Conservation (phyloP, 2,113 vertebrate species). For the Ammodramus savannarum region DNA sequence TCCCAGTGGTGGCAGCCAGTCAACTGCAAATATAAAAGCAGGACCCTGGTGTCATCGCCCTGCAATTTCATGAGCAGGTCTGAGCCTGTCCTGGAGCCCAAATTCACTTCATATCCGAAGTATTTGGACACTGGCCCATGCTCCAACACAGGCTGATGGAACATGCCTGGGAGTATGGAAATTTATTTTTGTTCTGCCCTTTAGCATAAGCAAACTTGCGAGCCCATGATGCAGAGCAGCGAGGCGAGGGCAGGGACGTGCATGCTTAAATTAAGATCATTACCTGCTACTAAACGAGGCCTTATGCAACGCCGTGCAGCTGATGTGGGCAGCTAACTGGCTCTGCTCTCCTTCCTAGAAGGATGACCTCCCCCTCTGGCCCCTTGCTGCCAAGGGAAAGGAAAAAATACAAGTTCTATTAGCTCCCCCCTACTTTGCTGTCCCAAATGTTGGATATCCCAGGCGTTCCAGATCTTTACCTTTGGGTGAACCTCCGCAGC, state of each 20-base stretch:
- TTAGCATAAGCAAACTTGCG: slow-evolving; percentile 6
- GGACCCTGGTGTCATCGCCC: slow-evolving; percentile 6
- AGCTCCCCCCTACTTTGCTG: background rate
- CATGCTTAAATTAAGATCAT: background rate
- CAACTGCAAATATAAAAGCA: background rate
- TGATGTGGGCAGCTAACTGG: background rate
- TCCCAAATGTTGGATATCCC: background rate
- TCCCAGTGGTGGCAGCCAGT: background rate
- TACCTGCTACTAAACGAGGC: background rate
- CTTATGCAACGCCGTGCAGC: background rate
- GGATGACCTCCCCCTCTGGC: background rate
- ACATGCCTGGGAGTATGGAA: slow-evolving; percentile 42
- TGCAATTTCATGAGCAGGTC: slow-evolving; percentile 25
- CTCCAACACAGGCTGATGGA: slow-evolving; percentile 12
- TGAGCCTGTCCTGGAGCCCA: slow-evolving; percentile 25
- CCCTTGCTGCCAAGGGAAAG: background rate
- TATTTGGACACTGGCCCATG: slow-evolving; percentile 22
- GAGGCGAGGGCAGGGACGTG: background rate
- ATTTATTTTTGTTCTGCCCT: slow-evolving; percentile 57
- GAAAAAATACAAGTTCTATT: background rate
- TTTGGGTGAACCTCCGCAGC: background rate
- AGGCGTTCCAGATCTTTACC: background rate
- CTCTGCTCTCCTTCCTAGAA: slow-evolving; percentile 6
- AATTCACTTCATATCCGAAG: slow-evolving; percentile 38
- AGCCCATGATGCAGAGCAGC: background rate